Evolutionary conservation across 2,888 invertebrate species (phyloP), one percentile per base, ranked within the genome.

Genomic region (Spodoptera picta): DNA sequence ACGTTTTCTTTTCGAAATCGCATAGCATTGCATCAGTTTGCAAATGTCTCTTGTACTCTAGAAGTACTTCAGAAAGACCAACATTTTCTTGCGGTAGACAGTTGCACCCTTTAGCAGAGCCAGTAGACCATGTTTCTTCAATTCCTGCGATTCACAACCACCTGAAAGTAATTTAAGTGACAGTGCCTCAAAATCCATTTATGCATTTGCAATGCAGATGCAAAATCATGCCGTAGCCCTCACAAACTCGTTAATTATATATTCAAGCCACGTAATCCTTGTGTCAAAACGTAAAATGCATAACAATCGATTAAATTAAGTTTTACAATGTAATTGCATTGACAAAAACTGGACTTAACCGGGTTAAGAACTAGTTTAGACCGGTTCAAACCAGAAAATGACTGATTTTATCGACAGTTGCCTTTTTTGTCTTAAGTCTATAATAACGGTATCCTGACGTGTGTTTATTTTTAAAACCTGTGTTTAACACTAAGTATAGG

Each of bases 291-390:
- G n/a, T 19, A 44, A 58, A 65, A 63, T 55, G 50, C 31, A 58
- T 51, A 45, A 55, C 47, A 62, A 65, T 68, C 45, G 14, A 51
- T 60, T 52, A 42, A 58, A 62, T 58, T 59, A 51, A 51, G n/a
- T 4, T 27, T 4, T 47, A 14, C 27, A 53, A 59, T 60, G 46
- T 4, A 45, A 62, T 68, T 43, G 52, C 23, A 51, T 46, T 52
- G 10, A 45, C 67, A 31, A 60, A 68, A 74, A 69, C 69, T 62
- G 50, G 63, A 63, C 9, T 45, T 43, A 75, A 63, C 63, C 64
- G 57, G 65, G 60, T 27, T 64, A 48, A 24, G 65, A 23, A 60
- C 67, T 60, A 67, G 61, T 60, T 68, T 9, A 0, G 11, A 64
- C 74, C 48, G 48, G 65, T 65, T 73, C 63, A 14, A 36, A 23